Percentiles rank a stretch among this genome's conserved stretches.
Evolutionary conservation across 2,888 invertebrate species (phyloP).

Genomic region (Watsonalla cultraria): DNA sequence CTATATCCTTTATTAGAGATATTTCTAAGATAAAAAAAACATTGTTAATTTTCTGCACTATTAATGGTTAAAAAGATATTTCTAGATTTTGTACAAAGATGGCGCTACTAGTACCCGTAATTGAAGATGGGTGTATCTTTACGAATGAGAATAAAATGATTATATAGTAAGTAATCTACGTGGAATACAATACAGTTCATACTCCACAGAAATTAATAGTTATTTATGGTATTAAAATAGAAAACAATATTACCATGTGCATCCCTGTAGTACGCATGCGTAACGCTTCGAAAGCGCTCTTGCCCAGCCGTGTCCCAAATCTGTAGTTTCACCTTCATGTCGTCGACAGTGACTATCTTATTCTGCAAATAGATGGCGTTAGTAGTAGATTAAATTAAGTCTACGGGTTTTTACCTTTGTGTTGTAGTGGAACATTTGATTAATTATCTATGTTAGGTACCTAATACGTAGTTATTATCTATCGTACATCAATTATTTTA

Average conservation of each 20-base stretch:
- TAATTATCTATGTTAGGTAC: too few relatives aligned
- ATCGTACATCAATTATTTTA: too few relatives aligned
- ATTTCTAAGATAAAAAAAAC: too few relatives aligned
- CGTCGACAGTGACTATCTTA: conserved; percentile 89
- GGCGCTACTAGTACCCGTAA: conserved; percentile 23
- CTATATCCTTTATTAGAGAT: too few relatives aligned
- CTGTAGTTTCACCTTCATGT: conserved; percentile 94
- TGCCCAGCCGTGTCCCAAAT: conserved; percentile 98
- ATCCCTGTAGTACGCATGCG: conserved; percentile 96
- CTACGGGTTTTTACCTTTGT: too few relatives aligned
- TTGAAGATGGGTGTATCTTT: neutral
- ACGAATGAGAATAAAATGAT: too few relatives aligned
- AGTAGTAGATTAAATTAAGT: conserved; percentile 31
- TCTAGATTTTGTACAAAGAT: conserved; percentile 20
- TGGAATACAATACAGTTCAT: too few relatives aligned
- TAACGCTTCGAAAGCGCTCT: conserved; percentile 95
- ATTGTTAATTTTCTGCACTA: too few relatives aligned
- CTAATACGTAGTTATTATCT: neutral
- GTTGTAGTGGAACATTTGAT: too few relatives aligned
- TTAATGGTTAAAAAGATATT: neutral
- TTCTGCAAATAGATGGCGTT: conserved; percentile 82
- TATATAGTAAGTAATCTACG: too few relatives aligned
- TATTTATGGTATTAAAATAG: neutral
- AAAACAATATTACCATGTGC: conserved; percentile 86
- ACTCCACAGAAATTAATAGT: too few relatives aligned